phyloP scores from a whole-genome alignment of 2,797 vertebrate genomes.

The Chaetophractus vellerosus region DNA sequence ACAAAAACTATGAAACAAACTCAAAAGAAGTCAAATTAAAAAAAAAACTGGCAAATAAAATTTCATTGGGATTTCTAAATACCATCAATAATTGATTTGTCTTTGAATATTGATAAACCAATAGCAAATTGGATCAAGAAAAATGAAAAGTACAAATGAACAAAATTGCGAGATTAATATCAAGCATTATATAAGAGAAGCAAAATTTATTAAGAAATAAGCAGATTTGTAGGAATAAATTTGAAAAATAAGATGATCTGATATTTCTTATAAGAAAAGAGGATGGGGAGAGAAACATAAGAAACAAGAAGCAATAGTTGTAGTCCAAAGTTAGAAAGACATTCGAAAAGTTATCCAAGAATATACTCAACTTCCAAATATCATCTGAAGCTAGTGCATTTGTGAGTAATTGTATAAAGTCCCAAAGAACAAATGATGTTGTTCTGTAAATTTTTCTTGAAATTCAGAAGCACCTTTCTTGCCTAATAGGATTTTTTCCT shows the following conservation, averaged over 20 bases:
- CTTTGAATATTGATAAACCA: neutral
- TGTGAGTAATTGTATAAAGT: neutral
- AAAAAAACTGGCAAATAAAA: neutral
- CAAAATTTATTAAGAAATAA: neutral
- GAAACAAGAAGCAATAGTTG: neutral
- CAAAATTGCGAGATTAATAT: neutral
- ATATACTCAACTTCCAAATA: neutral
- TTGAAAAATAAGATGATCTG: neutral
- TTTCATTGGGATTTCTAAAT: neutral
- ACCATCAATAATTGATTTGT: neutral
- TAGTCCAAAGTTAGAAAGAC: neutral
- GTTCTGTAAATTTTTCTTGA: neutral
- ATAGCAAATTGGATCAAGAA: neutral
- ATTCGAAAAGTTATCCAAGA: neutral
- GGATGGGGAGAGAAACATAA: accelerated
- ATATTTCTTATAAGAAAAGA: neutral
- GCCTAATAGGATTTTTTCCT: slow-evolving; percentile 47
- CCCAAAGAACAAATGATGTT: neutral
- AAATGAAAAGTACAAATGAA: neutral
- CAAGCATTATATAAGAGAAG: neutral
- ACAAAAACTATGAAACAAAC: neutral
- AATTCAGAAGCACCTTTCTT: slow-evolving; percentile 39
- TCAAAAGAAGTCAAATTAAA: neutral
- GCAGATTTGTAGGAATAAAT: neutral
- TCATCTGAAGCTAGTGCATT: neutral